Percentiles rank a stretch among this genome's conserved stretches.
Conservation (phyloP, 2,113 vertebrate genomes). For the Salvator merianae region DNA sequence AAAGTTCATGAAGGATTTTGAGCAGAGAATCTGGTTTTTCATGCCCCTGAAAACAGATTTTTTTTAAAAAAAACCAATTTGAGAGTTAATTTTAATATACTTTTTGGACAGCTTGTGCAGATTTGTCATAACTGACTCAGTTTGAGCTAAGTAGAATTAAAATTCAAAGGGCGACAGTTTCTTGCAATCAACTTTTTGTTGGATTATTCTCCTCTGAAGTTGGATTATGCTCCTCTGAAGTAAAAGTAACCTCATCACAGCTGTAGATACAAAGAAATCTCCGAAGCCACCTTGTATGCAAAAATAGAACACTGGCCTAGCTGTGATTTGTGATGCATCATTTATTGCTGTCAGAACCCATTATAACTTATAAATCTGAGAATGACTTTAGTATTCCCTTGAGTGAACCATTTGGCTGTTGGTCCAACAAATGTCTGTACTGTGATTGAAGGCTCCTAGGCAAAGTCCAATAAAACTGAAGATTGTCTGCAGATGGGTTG, state of each 20-base stretch:
- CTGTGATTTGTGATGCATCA: constrained; percentile 48
- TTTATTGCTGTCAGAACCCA: constrained; percentile 59
- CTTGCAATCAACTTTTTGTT: not conserved
- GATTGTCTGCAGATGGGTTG: constrained; percentile 40
- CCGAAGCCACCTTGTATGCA: constrained; percentile 18
- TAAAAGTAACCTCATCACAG: constrained; percentile 39
- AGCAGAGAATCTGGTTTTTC: not conserved
- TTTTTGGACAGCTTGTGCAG: not conserved
- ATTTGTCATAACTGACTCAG: not conserved
- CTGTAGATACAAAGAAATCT: constrained; percentile 23
- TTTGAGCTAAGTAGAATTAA: not conserved
- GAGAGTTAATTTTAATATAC: not conserved
- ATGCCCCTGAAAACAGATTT: not conserved
- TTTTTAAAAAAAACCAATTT: not conserved
- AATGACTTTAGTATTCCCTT: constrained; percentile 47
- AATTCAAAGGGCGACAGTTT: not conserved
- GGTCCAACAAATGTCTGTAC: constrained; percentile 45
- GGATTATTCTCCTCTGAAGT: too few relatives aligned
- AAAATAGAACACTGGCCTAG: constrained; percentile 29
- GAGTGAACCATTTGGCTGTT: constrained; percentile 49
- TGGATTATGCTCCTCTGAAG: constrained; percentile 26
- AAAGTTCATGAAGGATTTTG: not conserved
- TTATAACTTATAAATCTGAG: constrained; percentile 50
- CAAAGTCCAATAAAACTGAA: constrained; percentile 33
- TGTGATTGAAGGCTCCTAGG: constrained; percentile 53